Evolutionary conservation across 1,140 invertebrate species (phyloP).

Genomic region (Gryllus bimaculatus): DNA sequence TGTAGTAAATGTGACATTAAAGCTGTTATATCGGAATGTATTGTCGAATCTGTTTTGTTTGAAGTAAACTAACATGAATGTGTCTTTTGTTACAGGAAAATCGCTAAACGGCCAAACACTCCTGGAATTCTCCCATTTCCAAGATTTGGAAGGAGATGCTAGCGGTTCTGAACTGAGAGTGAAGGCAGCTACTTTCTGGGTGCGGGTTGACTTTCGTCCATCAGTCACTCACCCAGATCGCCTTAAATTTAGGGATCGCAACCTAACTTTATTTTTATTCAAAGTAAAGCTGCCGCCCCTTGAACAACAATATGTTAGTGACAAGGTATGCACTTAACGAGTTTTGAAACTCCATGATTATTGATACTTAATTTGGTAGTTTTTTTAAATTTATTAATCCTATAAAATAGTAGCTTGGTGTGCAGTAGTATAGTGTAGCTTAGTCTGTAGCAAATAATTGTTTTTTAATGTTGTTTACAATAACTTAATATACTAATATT

Average conservation of each 20-base stretch:
- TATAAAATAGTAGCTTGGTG: no score
- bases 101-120: conserved; percentile 72
- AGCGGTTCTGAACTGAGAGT: conserved; percentile 48
- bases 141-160: conserved; percentile 37
- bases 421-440: no score
- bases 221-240: conserved; percentile 25
- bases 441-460: no score
- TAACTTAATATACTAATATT: no score
- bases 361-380: no score
- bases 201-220: conserved; percentile 53
- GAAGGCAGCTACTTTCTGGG: conserved; percentile 64
- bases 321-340: conserved; percentile 38
- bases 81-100: conserved; percentile 49
- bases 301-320: conserved; percentile 47
- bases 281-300: conserved; percentile 38
- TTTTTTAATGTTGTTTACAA: no score
- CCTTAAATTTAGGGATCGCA: conserved; percentile 33
- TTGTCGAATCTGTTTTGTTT: no score
- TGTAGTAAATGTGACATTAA: no score
- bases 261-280: conserved; percentile 57
- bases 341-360: no score
- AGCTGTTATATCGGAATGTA: no score
- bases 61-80: no score
- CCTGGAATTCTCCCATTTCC: conserved; percentile 66
- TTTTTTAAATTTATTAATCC: no score